These are phyloP conservation scores for Gallinago stenura DNA, from an alignment of 2,797 vertebrate species.

Conservation along the genomic window DNA sequence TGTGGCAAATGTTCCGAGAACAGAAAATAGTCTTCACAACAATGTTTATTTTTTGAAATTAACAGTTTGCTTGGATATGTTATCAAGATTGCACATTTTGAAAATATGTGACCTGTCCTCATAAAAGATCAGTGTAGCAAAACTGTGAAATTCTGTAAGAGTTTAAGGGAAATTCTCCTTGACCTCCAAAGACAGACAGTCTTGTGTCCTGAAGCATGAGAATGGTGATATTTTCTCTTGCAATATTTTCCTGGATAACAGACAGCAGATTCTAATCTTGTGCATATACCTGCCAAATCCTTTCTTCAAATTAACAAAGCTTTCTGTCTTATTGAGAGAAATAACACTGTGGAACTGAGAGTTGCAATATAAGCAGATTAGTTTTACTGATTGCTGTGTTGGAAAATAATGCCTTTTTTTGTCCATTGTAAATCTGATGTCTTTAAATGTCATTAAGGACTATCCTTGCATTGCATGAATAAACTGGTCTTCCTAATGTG, in stretches of 20 bases:
- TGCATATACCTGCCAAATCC: conserved; percentile 15
- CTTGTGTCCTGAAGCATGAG: background rate
- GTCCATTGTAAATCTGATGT: background rate
- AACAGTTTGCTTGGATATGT: background rate
- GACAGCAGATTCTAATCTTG: conserved; percentile 13
- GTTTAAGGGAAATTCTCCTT: background rate
- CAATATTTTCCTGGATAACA: background rate
- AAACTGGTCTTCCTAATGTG: background rate
- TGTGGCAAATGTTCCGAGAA: background rate
- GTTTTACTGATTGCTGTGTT: background rate
- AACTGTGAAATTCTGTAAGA: background rate
- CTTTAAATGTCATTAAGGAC: background rate
- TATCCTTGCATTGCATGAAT: background rate
- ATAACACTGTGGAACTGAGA: background rate
- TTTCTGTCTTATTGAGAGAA: conserved; percentile 20
- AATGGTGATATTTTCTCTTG: background rate
- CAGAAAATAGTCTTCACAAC: background rate
- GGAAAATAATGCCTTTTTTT: background rate
- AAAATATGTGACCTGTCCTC: background rate
- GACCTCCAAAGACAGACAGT: background rate
- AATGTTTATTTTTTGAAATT: background rate
- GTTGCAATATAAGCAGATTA: conserved; percentile 21
- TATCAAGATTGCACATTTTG: background rate
- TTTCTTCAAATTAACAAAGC: conserved; percentile 54
- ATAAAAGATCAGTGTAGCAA: background rate